Base-by-base conservation (phyloP, 2,888 invertebrate species). In the Spialia ferax region DNA sequence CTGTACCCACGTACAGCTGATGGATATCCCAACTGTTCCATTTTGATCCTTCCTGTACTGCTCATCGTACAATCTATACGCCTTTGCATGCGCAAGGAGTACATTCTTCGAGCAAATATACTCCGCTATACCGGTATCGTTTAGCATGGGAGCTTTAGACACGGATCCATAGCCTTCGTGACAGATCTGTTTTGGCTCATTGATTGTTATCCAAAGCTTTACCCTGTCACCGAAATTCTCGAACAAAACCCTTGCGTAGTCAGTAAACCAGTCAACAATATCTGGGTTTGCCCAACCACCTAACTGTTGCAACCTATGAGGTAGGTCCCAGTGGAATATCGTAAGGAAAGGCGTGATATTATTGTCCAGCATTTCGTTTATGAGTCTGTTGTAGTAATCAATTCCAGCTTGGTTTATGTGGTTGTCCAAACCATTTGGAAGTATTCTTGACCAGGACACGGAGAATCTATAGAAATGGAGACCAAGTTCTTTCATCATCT, bases 301-400 rank as follows among this genome's bases (percentile, higher is more conserved):
- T 5, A 94, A 79, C 52, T 94, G 92, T 74, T 95, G 95, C 1
- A 96, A 76, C 8, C 77, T 84, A 70, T 93, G 86, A 0, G 95
- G 95, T 69, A 95, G 76, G 78, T 95, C 95, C 91, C 94, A 94
- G 71, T 95, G 95, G 68, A 89, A 94, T 59, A 95, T 88, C 0
- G 95, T 95, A 0, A 95, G 88, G 64, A 95, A 85, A 0, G 96
- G 96, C 64, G 93, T 86, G 61, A 97, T 71, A 23, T 70, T 65
- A 15, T 75, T 73, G 10, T 70, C 29, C 1, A 75, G 15, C 68
- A 77, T 66, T 95, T 94, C 95, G 73, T 96, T 82, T 42, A 97
- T 95, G 0, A 97, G 77, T 59, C 90, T 86, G 71, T 95, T 95
- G 82, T 97, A 97, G 80, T 96, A 96, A 38, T 91, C 83, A n/a